phyloP scores from a whole-genome alignment of 2,113 vertebrate genomes.

The Jaculus jaculus region DNA sequence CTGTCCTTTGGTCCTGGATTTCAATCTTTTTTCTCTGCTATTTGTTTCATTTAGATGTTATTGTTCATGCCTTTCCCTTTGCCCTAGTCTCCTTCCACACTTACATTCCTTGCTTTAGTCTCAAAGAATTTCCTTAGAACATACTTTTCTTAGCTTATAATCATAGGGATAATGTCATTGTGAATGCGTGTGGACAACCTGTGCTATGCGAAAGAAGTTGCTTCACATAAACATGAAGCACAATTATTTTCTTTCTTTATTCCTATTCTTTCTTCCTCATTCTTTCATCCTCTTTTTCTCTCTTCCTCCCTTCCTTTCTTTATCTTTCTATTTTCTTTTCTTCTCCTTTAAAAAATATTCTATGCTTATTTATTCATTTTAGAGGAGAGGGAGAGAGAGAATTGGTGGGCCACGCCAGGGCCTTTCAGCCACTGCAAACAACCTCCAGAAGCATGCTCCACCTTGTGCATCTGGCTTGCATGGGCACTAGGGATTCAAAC shows the following conservation, averaged over 20 bases:
- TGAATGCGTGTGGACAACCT: not conserved
- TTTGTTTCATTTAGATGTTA: not conserved
- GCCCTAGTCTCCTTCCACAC: not conserved
- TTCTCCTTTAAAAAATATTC: not conserved
- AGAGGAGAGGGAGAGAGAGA: no score
- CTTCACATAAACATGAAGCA: not conserved
- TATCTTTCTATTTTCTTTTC: not conserved
- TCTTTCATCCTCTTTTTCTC: not conserved
- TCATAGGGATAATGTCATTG: not conserved
- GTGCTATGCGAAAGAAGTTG: not conserved
- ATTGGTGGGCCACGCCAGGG: no score
- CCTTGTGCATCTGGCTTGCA: no score
- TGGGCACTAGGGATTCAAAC: no score
- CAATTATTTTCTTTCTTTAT: no score
- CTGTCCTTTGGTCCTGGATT: not conserved
- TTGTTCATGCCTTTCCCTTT: not conserved
- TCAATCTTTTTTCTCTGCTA: not conserved
- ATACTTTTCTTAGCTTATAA: not conserved
- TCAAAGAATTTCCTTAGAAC: not conserved
- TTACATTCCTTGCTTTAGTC: not conserved
- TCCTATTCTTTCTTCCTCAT: not conserved
- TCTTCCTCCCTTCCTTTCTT: rapidly evolving
- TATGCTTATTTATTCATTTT: no score
- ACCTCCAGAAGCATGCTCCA: no score
- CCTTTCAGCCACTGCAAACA: no score